Conservation (phyloP, 2,888 invertebrate species). For the Nomada ferruginata region DNA sequence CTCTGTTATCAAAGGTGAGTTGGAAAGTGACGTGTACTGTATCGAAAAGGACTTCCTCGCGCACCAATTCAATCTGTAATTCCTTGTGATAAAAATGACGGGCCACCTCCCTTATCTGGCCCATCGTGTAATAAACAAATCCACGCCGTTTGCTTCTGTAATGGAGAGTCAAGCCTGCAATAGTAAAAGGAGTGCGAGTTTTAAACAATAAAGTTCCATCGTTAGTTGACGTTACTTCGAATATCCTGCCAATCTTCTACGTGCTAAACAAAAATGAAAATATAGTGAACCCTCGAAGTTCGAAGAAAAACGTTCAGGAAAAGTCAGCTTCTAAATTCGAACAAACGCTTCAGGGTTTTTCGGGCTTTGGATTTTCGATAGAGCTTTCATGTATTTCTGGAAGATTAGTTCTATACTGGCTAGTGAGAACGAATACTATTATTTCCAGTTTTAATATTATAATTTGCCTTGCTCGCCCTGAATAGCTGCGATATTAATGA, state of each 20-base stretch:
- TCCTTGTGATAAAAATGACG: constrained; percentile 97
- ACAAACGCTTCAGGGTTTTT: too few relatives aligned
- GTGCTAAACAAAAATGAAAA: too few relatives aligned
- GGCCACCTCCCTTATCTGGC: constrained; percentile 96
- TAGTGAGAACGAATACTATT: too few relatives aligned
- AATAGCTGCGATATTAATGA: too few relatives aligned
- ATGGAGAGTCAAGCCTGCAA: constrained; percentile 93
- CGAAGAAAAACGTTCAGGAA: too few relatives aligned
- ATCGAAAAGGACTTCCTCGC: constrained; percentile 94
- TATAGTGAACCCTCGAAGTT: too few relatives aligned
- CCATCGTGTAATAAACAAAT: constrained; percentile 98
- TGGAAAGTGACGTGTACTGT: constrained; percentile 97
- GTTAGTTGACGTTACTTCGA: not conserved
- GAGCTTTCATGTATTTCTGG: too few relatives aligned
- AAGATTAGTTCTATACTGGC: too few relatives aligned
- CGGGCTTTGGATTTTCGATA: too few relatives aligned
- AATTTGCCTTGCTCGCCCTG: too few relatives aligned
- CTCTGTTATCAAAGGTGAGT: constrained; percentile 96
- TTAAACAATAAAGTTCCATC: not conserved
- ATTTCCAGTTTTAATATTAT: too few relatives aligned
- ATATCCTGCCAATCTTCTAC: not conserved
- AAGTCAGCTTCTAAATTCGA: too few relatives aligned
- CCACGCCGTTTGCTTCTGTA: constrained; percentile 96
- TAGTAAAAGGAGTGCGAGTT: constrained; percentile 2
- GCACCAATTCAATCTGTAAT: constrained; percentile 94